phyloP scores from a whole-genome alignment of 2,113 vertebrate species.

The Genyomyrus donnyi region DNA sequence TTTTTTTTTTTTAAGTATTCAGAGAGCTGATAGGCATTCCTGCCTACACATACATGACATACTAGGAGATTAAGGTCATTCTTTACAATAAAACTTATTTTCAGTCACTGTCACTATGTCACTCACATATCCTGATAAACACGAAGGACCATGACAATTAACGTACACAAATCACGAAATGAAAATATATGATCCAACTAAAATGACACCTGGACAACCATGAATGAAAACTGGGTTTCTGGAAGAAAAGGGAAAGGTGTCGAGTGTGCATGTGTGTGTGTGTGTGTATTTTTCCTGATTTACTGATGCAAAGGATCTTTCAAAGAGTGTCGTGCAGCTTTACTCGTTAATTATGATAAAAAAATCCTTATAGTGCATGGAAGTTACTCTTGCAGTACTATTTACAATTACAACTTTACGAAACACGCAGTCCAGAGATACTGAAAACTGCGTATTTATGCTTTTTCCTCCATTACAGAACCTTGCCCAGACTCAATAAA shows the following conservation, averaged over 20 bases:
- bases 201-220: not conserved
- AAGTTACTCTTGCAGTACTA: not conserved
- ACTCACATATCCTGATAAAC: not conserved
- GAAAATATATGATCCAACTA: not conserved
- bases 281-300: not conserved
- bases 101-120: not conserved
- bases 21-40: not conserved
- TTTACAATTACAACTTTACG: not conserved
- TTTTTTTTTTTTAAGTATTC: not conserved
- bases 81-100: not conserved
- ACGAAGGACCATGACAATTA: slow-evolving; percentile 12
- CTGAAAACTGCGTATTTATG: not conserved
- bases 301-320: not conserved
- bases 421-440: not conserved
- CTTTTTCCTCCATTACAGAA: not conserved
- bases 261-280: not conserved
- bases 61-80: not conserved
- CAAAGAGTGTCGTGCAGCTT: not conserved
- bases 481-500: not conserved
- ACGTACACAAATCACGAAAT: not conserved
- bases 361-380: not conserved
- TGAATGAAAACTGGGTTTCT: not conserved
- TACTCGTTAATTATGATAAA: not conserved
- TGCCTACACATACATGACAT: not conserved
- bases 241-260: not conserved